These are phyloP conservation scores for Labrus mixtus DNA, from an alignment of 2,113 vertebrate species.

Conservation along the genomic window DNA sequence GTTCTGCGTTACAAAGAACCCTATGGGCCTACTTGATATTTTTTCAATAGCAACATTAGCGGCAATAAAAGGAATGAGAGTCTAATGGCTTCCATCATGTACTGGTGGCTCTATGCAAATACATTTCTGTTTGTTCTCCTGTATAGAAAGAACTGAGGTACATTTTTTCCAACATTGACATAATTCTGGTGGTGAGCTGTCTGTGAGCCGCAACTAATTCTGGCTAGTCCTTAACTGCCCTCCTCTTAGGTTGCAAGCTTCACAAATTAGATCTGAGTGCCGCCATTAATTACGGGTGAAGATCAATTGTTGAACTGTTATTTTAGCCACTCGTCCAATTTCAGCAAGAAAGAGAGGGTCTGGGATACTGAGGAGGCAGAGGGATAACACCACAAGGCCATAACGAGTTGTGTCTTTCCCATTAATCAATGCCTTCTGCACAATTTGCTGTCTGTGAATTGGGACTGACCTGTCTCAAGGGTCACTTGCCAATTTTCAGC, in stretches of 20 bases:
- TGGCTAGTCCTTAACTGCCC: conserved; percentile 33
- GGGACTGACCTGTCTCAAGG: conserved; percentile 82
- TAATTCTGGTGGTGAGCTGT: conserved; percentile 14
- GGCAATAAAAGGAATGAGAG: neutral
- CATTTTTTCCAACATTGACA: neutral
- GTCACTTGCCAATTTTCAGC: conserved; percentile 85
- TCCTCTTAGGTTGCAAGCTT: conserved; percentile 52
- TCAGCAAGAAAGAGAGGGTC: conserved; percentile 36
- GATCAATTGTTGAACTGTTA: conserved; percentile 80
- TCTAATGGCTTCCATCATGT: too few relatives aligned
- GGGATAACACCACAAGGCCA: conserved; percentile 76
- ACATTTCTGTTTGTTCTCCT: neutral
- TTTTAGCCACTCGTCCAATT: conserved; percentile 76
- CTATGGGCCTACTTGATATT: neutral
- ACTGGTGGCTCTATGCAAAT: neutral
- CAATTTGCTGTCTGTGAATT: conserved; percentile 86
- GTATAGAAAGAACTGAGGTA: neutral
- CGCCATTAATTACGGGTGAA: conserved; percentile 76
- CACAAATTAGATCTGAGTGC: conserved; percentile 68
- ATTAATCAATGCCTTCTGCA: conserved; percentile 88
- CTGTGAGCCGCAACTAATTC: conserved; percentile 8
- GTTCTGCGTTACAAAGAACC: too few relatives aligned
- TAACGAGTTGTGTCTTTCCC: conserved; percentile 84
- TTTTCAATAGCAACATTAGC: neutral
- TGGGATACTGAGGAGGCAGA: conserved; percentile 39